Evolutionary conservation across 2,113 vertebrate species (phyloP).

Genomic region (rat (Rattus norvegicus)): DNA sequence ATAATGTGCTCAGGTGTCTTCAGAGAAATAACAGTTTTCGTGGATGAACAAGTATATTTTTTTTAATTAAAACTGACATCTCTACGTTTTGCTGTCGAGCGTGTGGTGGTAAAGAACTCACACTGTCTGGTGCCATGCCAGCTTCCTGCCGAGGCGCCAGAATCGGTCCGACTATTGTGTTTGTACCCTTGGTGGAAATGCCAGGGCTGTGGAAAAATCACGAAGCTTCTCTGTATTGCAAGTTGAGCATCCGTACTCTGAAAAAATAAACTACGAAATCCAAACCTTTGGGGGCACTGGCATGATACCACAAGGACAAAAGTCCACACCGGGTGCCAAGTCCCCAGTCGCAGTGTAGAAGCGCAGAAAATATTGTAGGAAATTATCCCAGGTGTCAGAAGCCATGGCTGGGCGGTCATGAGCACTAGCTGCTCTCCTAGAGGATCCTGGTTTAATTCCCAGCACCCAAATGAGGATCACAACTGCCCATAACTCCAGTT

Average conservation of each 20-base stretch:
- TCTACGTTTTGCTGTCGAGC: not conserved
- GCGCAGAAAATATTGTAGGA: not conserved
- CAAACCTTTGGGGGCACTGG: not conserved
- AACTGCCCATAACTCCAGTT: not conserved
- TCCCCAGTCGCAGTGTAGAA: not conserved
- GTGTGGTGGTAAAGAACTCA: not conserved
- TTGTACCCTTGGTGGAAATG: not conserved
- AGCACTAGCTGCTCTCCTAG: not conserved
- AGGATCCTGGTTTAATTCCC: not conserved
- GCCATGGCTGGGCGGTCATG: not conserved
- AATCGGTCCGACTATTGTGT: not conserved
- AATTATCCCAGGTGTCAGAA: not conserved
- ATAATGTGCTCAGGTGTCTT: not conserved
- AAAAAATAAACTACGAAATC: not conserved
- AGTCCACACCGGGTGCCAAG: not conserved
- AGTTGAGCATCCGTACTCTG: not conserved
- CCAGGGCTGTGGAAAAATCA: not conserved
- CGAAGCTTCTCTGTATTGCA: not conserved
- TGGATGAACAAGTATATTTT: not conserved
- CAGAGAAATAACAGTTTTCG: conserved; percentile 12
- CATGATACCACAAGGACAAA: not conserved
- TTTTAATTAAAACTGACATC: not conserved
- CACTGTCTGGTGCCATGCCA: not conserved
- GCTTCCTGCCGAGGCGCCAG: not conserved
- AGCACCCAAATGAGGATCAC: not conserved